Conservation (phyloP, 2,797 vertebrate genomes). For the Ibycter americanus region DNA sequence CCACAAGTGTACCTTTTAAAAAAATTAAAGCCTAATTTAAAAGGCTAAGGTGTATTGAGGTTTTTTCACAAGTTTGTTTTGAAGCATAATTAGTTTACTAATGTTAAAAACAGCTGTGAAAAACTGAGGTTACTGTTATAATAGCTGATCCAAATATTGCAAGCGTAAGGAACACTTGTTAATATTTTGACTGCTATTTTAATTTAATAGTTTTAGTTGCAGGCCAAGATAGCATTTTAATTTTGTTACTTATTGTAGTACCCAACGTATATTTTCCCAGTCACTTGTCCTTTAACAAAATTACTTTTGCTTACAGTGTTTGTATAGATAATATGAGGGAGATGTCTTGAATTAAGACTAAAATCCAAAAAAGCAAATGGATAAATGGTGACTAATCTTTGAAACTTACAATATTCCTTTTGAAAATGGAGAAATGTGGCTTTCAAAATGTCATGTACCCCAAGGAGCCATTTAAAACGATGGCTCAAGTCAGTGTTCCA, state of each 20-base stretch:
- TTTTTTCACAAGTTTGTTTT: not conserved
- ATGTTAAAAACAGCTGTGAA: not conserved
- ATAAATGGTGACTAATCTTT: not conserved
- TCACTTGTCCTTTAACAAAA: not conserved
- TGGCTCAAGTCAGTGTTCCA: not conserved
- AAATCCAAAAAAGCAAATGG: not conserved
- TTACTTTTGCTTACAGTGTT: not conserved
- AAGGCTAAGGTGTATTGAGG: not conserved
- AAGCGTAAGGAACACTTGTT: not conserved
- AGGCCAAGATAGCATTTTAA: not conserved
- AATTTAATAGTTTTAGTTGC: not conserved
- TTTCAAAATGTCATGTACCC: not conserved
- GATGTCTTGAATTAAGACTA: not conserved
- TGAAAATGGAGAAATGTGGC: not conserved
- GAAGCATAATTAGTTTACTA: not conserved
- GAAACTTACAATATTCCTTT: not conserved
- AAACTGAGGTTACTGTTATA: not conserved
- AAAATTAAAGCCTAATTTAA: not conserved
- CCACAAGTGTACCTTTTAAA: not conserved
- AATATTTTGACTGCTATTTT: conserved; percentile 1
- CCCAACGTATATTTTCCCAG: not conserved
- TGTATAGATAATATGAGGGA: not conserved
- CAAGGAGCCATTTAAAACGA: not conserved
- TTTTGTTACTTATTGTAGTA: not conserved
- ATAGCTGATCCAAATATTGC: not conserved